Evolutionary conservation across 2,797 vertebrate genomes (phyloP).

Genomic region (Carcharodon carcharias): DNA sequence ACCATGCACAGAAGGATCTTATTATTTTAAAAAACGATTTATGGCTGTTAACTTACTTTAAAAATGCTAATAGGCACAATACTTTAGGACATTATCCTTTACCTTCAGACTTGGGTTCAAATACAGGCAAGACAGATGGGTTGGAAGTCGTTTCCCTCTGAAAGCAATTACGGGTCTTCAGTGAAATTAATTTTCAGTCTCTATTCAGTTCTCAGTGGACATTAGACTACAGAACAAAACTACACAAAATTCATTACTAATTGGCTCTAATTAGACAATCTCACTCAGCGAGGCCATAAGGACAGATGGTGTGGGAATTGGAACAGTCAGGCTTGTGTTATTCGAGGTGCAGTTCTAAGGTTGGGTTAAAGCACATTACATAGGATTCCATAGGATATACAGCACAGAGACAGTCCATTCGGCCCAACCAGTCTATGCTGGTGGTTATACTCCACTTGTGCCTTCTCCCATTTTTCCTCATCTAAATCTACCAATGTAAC

Average conservation of each 20-base stretch:
- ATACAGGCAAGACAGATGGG: background rate
- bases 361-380: background rate
- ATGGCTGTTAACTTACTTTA: background rate
- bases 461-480: too few relatives aligned
- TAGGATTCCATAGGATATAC: too few relatives aligned
- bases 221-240: constrained; percentile 25
- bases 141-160: background rate
- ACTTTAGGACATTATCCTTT: background rate
- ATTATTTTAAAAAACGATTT: background rate
- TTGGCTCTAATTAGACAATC: constrained; percentile 28
- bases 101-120: background rate
- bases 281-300: background rate
- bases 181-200: constrained; percentile 20
- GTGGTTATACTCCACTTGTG: too few relatives aligned
- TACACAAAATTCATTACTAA: constrained; percentile 28
- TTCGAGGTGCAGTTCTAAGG: background rate
- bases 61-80: background rate
- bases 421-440: too few relatives aligned
- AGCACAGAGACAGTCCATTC: too few relatives aligned
- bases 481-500: too few relatives aligned
- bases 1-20: background rate
- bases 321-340: background rate
- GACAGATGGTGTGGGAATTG: constrained; percentile 17
- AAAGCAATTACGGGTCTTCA: constrained; percentile 11
- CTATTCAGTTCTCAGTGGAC: background rate